These are phyloP conservation scores for Augiades crinisus DNA, from an alignment of 2,888 invertebrate genomes.

Conservation along the genomic window DNA sequence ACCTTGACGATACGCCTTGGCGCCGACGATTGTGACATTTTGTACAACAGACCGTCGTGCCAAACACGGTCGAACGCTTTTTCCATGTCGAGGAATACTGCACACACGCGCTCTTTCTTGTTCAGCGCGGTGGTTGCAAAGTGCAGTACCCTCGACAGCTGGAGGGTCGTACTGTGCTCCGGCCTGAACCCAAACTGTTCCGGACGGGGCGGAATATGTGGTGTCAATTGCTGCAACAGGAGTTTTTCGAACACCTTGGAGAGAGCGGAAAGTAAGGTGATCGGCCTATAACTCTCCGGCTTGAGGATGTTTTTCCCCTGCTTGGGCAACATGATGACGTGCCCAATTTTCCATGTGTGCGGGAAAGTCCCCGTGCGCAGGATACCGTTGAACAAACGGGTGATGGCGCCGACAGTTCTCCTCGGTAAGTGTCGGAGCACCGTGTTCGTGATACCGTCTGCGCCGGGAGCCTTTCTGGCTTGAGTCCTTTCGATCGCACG, in stretches of 20 bases:
- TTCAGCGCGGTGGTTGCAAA: slow-evolving; percentile 26
- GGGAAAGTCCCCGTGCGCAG: slow-evolving; percentile 29
- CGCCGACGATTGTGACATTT: slow-evolving; percentile 23
- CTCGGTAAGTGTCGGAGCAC: not conserved
- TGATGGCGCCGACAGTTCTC: slow-evolving; percentile 2
- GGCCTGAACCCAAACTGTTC: slow-evolving; percentile 33
- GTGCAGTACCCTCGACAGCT: slow-evolving; percentile 38
- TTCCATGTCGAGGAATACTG: slow-evolving; percentile 39
- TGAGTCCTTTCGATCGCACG: not conserved
- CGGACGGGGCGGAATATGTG: slow-evolving; percentile 11
- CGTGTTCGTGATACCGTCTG: not conserved
- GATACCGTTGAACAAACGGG: slow-evolving; percentile 30
- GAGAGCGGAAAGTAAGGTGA: slow-evolving; percentile 27
- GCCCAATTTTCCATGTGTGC: slow-evolving; percentile 29
- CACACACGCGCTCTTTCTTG: slow-evolving; percentile 25
- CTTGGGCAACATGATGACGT: slow-evolving; percentile 34
- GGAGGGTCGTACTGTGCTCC: slow-evolving; percentile 37
- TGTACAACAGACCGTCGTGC: slow-evolving; percentile 39
- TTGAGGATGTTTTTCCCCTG: slow-evolving; percentile 29
- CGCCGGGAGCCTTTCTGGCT: not conserved
- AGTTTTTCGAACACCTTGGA: slow-evolving; percentile 35
- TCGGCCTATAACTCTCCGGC: slow-evolving; percentile 35
- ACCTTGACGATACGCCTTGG: slow-evolving; percentile 20
- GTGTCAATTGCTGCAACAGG: slow-evolving; percentile 18
- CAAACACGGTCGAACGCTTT: slow-evolving; percentile 43